Base-by-base conservation (phyloP, 2,797 vertebrate genomes). In the Harpagifer antarcticus region DNA sequence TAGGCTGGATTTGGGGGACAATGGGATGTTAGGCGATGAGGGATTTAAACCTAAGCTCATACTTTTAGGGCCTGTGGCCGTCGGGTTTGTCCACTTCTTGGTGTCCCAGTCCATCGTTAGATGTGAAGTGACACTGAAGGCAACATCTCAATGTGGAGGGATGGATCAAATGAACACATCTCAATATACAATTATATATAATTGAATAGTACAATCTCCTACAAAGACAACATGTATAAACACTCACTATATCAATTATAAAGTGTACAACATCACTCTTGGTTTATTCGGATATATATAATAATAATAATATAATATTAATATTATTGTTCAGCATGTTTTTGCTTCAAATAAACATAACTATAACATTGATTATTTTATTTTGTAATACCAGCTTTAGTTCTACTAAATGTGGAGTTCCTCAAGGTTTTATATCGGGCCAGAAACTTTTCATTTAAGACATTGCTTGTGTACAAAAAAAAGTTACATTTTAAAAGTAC, bases 11-110 rank as follows among this genome's bases (percentile, higher is more conserved):
- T 89, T 89, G 54, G 20, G 64, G 76, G 73, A 94, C 94, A 94
- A 95, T 91, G 76, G 86, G 89, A 93, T 92, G 93, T 88, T 85
- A 86, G 84, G 81, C 57, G 93, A 94, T 93, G 89, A 93, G 86
- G 88, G 88, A 77, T 89, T 92, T 88, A 87, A 84, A 87, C 62
- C 63, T 89, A 87, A 91, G 78, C 82, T 75, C 61, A 65, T 81
- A 84, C 78, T 88, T 76, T 82, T 48, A 53, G 45, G 48, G 49
- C 74, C 69, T 11, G 81, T 61, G 78, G 83, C 33, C 56, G 49
- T 72, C 52, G 50, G 50, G 42, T 83, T 82, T 58, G 50, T 57
- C 45, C 68, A 15, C 17, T 1, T 19, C 37, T 62, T 10, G 10
- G 65, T 37, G 69, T 49, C 65, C 60, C 56, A 47, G 74, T 70